A percentile compares a stretch with the other conserved stretches of the same genome.
Evolutionary conservation across 1,140 invertebrate species (phyloP).

Genomic region (Leptonema lineaticorne): DNA sequence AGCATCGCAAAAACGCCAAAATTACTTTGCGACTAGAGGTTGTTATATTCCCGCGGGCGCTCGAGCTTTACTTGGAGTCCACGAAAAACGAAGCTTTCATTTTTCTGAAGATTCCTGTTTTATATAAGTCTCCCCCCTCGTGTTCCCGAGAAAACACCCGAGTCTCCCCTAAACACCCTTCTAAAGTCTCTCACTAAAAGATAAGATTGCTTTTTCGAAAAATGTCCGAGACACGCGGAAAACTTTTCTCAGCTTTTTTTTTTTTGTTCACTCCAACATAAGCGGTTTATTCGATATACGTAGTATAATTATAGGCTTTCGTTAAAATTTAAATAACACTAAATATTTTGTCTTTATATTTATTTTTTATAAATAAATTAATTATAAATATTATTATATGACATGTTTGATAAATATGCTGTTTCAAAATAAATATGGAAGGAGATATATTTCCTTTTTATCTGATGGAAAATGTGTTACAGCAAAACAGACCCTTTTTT

Average conservation of each 20-base stretch:
- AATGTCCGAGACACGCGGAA: not conserved
- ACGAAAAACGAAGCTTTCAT: conserved; percentile 18
- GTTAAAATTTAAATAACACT: too few species aligned
- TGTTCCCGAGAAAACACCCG: too few species aligned
- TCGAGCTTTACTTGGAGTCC: not conserved
- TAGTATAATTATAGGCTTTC: too few species aligned
- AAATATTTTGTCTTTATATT: too few species aligned
- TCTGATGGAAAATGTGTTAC: conserved; percentile 6
- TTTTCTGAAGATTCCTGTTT: conserved; percentile 4
- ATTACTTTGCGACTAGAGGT: conserved; percentile 25
- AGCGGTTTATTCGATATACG: too few species aligned
- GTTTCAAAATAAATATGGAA: too few species aligned
- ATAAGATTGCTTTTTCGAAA: conserved; percentile 19
- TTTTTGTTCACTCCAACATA: too few species aligned
- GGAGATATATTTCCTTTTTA: conserved; percentile 4
- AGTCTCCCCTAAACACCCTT: not conserved
- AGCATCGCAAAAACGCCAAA: conserved; percentile 18
- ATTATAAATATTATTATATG: too few species aligned
- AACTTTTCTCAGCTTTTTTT: not conserved
- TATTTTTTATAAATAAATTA: too few species aligned
- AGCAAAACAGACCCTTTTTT: conserved; percentile 14
- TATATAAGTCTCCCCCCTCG: not conserved
- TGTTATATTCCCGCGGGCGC: conserved; percentile 21
- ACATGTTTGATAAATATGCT: too few species aligned
- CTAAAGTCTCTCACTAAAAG: not conserved